Evolutionary conservation across 2,797 vertebrate genomes (phyloP).

Genomic region (Rhinatrema bivittatum): DNA sequence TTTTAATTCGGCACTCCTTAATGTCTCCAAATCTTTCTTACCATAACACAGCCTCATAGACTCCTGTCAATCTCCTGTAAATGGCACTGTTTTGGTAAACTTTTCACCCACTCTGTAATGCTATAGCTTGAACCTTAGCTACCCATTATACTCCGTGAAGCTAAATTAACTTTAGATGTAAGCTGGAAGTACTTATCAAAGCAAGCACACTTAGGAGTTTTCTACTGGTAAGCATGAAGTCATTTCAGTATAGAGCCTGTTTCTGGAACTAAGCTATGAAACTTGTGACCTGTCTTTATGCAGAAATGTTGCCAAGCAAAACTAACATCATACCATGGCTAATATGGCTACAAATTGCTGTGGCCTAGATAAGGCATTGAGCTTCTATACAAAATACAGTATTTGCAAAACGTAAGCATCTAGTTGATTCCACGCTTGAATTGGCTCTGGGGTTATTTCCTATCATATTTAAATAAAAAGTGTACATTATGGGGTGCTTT

Average conservation of each 20-base stretch:
- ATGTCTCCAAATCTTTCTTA: background rate
- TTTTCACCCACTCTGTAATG: background rate
- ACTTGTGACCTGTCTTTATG: slow-evolving; percentile 18
- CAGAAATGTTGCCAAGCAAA: slow-evolving; percentile 29
- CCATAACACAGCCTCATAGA: rapidly evolving
- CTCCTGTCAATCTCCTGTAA: background rate
- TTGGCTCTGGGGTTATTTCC: slow-evolving; percentile 31
- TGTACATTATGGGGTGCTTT: slow-evolving; percentile 31
- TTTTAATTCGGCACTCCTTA: rapidly evolving
- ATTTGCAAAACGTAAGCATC: slow-evolving; percentile 36
- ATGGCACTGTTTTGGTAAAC: slow-evolving; percentile 8
- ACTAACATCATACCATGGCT: slow-evolving; percentile 38
- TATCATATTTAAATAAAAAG: slow-evolving; percentile 46
- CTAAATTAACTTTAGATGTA: background rate
- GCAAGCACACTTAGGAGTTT: slow-evolving; percentile 6
- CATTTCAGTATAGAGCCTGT: slow-evolving; percentile 32
- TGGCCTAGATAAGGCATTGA: slow-evolving; percentile 29
- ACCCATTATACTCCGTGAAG: background rate
- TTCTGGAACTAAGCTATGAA: slow-evolving; percentile 32
- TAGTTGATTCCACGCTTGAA: slow-evolving; percentile 25
- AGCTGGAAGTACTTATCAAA: slow-evolving; percentile 25
- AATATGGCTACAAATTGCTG: slow-evolving; percentile 10
- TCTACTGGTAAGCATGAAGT: slow-evolving; percentile 28
- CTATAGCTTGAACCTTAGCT: rapidly evolving
- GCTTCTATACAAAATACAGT: slow-evolving; percentile 19